Conservation (phyloP, 2,888 invertebrate species). For the Nomada goodeniana region DNA sequence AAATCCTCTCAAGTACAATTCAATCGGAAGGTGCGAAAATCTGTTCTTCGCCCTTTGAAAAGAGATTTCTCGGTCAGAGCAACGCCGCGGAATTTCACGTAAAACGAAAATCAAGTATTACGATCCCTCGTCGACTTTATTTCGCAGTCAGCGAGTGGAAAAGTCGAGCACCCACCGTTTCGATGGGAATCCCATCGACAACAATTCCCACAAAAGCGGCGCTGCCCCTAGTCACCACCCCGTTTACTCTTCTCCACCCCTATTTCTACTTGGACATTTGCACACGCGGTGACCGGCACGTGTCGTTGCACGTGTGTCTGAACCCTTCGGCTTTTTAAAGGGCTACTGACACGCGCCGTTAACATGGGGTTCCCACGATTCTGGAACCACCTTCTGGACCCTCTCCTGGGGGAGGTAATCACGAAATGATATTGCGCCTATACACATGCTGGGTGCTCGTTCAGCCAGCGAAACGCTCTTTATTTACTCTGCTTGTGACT, state of each 20-base stretch:
- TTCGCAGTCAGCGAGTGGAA: not conserved
- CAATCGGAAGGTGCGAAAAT: too few relatives aligned
- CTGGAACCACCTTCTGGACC: conserved; percentile 40
- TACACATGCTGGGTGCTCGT: conserved; percentile 51
- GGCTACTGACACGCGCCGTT: conserved; percentile 56
- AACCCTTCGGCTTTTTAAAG: conserved; percentile 51
- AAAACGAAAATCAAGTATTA: too few relatives aligned
- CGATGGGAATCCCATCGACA: conserved; percentile 62
- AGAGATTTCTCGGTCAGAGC: too few relatives aligned
- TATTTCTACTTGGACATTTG: conserved; percentile 17
- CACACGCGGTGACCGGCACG: conserved; percentile 38
- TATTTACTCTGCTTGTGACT: conserved; percentile 44
- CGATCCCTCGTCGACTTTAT: too few relatives aligned
- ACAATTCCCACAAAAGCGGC: conserved; percentile 64
- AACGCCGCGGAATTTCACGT: too few relatives aligned
- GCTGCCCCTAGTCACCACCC: conserved; percentile 24
- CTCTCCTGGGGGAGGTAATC: conserved; percentile 29
- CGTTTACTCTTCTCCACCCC: conserved; percentile 35
- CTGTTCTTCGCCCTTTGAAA: too few relatives aligned
- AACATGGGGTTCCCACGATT: conserved; percentile 61
- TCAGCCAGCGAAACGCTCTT: conserved; percentile 41
- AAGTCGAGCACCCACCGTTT: conserved; percentile 30
- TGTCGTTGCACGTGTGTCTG: conserved; percentile 60
- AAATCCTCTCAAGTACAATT: too few relatives aligned
- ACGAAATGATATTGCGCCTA: conserved; percentile 42